These are phyloP conservation scores for Mycalesis mineus DNA, from an alignment of 2,888 invertebrate genomes.

Conservation along the genomic window DNA sequence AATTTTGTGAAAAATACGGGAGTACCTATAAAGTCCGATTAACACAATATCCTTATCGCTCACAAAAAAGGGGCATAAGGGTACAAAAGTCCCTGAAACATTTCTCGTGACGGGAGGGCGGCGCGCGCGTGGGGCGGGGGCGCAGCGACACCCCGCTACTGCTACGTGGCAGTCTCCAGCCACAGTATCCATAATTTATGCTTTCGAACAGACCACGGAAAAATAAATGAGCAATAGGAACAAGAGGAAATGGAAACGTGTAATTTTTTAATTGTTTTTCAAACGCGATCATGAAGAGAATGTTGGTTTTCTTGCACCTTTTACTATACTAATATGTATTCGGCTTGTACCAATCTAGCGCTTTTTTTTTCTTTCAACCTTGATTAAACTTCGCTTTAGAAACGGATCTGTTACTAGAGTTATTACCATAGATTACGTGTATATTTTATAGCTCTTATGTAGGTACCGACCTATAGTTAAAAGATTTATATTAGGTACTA, in stretches of 20 bases:
- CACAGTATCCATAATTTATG: constrained; percentile 75
- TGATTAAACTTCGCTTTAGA: too few species aligned
- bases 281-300: neutral
- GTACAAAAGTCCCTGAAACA: constrained; percentile 71
- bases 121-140: constrained; percentile 20
- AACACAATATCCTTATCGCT: constrained; percentile 75
- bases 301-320: neutral
- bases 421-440: too few species aligned
- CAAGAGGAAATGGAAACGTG: constrained; percentile 53
- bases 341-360: too few species aligned
- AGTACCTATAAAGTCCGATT: constrained; percentile 32
- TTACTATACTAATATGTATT: too few species aligned
- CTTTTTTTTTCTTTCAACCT: too few species aligned
- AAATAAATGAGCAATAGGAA: constrained; percentile 64
- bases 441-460: too few species aligned
- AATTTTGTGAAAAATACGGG: neutral
- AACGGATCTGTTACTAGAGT: too few species aligned
- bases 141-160: constrained; percentile 37
- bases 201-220: constrained; percentile 67
- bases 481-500: too few species aligned
- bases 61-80: constrained; percentile 69
- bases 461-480: too few species aligned
- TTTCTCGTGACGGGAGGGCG: constrained; percentile 59
- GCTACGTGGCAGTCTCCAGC: constrained; percentile 55
- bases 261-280: neutral